Percentiles rank a stretch among this genome's conserved stretches.
Conservation (phyloP, 2,113 vertebrate genomes). For the Trogon melanurus region DNA sequence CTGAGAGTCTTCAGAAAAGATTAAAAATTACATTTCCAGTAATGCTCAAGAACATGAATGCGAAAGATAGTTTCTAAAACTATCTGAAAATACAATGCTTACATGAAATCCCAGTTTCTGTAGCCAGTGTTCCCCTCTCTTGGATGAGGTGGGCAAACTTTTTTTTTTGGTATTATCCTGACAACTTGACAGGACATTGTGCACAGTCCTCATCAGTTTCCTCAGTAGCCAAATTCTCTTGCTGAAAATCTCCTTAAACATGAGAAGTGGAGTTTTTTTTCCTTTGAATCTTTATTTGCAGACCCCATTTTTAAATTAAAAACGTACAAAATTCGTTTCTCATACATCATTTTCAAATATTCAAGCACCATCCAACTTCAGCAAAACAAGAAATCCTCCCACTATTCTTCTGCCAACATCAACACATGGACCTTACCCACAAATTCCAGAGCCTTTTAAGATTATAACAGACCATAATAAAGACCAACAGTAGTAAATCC, state of each 20-base stretch:
- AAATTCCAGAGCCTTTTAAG: neutral
- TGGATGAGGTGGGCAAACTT: too few relatives aligned
- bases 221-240: neutral
- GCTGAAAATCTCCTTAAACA: neutral
- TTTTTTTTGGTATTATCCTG: neutral
- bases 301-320: neutral
- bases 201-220: neutral
- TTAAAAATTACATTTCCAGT: neutral
- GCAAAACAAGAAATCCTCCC: neutral
- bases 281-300: neutral
- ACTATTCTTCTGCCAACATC: neutral
- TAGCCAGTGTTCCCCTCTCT: neutral
- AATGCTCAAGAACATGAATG: neutral
- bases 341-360: neutral
- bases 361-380: neutral
- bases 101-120: neutral
- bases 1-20: neutral
- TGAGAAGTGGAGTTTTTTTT: neutral
- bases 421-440: rapidly evolving
- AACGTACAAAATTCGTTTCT: neutral
- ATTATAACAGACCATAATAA: neutral
- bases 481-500: neutral
- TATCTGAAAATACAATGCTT: neutral
- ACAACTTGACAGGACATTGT: neutral
- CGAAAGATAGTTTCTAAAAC: neutral